Percentiles rank a stretch among this genome's conserved stretches.
Conservation (phyloP, 2,888 invertebrate species). For the Reticulitermes lucifugus region DNA sequence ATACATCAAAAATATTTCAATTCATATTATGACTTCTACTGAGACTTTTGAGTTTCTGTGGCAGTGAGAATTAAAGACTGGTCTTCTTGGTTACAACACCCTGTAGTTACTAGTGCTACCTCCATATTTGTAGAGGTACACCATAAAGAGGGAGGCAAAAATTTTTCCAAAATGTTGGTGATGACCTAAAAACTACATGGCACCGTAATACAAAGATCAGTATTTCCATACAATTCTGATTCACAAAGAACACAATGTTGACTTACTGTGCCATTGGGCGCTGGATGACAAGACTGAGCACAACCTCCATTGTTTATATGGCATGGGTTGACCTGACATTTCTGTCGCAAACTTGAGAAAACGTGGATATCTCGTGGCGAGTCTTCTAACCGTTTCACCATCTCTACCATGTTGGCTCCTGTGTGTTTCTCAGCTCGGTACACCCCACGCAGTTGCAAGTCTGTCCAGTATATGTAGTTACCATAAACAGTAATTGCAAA, state of each 20-base stretch:
- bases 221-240: too few relatives aligned
- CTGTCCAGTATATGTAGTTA: constrained; percentile 96
- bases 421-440: constrained; percentile 98
- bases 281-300: constrained; percentile 93
- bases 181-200: too few relatives aligned
- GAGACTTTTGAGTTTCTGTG: too few relatives aligned
- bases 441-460: constrained; percentile 91
- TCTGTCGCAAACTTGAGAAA: constrained; percentile 82
- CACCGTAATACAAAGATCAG: too few relatives aligned
- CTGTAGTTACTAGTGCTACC: too few relatives aligned
- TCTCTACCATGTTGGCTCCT: constrained; percentile 92
- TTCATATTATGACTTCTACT: too few relatives aligned
- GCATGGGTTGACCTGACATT: constrained; percentile 86
- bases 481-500: constrained; percentile 93
- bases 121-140: too few relatives aligned
- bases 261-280: constrained; percentile 76
- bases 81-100: too few relatives aligned
- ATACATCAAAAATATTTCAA: too few relatives aligned
- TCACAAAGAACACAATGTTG: background rate
- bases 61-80: too few relatives aligned
- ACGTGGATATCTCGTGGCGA: constrained; percentile 94
- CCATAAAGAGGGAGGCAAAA: too few relatives aligned
- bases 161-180: too few relatives aligned
- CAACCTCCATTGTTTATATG: constrained; percentile 95
- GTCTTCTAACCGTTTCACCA: constrained; percentile 93